These are phyloP conservation scores for Galbula dea DNA, from an alignment of 2,113 vertebrate genomes.

Conservation along the genomic window DNA sequence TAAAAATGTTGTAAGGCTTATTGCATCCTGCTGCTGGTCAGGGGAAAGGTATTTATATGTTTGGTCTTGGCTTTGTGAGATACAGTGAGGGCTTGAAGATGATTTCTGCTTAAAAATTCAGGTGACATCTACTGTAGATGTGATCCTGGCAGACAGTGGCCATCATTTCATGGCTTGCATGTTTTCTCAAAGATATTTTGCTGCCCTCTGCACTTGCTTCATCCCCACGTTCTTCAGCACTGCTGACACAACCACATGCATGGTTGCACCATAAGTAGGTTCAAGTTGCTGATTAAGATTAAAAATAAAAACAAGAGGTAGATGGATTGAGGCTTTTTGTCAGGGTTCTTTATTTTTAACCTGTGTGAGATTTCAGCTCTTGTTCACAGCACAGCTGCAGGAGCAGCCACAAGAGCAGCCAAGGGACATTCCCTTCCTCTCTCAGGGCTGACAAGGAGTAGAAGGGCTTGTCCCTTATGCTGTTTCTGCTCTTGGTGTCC, in stretches of 20 bases:
- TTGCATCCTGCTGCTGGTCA: background rate
- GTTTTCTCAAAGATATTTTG: background rate
- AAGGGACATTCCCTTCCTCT: background rate
- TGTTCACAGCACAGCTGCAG: background rate
- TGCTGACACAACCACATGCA: background rate
- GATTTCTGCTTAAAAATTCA: background rate
- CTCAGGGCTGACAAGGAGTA: background rate
- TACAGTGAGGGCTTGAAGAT: background rate
- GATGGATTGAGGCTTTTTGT: background rate
- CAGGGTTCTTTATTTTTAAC: background rate
- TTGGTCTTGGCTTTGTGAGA: background rate
- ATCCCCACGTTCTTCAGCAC: background rate
- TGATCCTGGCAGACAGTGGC: background rate
- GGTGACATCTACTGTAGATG: background rate
- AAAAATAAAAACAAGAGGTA: background rate
- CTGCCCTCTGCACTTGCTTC: background rate
- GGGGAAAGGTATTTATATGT: background rate
- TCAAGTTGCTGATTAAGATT: background rate
- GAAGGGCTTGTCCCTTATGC: accelerated
- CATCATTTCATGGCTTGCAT: background rate
- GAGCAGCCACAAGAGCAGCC: background rate
- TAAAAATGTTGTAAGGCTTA: background rate
- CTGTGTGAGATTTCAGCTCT: background rate
- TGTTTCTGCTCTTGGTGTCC: background rate
- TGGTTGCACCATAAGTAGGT: background rate